Conservation (phyloP, 2,113 vertebrate genomes). For the Dendrocopos noguchii region DNA sequence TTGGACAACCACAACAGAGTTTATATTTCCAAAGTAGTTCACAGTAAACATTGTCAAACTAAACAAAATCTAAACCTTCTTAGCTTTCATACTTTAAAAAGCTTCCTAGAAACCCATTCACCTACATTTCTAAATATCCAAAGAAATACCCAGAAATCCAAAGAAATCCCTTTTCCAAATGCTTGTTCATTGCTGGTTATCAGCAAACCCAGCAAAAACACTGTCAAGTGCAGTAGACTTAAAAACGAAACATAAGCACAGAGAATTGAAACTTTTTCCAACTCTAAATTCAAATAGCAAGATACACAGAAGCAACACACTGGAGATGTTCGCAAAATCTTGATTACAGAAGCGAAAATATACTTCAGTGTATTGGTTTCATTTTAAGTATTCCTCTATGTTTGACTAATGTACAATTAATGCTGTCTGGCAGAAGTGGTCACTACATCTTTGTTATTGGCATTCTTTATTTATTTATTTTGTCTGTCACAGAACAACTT, state of each 20-base stretch:
- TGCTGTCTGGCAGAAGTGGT: not conserved
- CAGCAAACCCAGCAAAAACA: not conserved
- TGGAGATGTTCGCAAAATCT: not conserved
- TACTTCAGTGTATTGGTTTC: not conserved
- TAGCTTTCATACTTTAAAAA: not conserved
- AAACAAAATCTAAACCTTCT: not conserved
- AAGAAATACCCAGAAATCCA: not conserved
- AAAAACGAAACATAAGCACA: not conserved
- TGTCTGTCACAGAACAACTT: not conserved
- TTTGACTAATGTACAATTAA: not conserved
- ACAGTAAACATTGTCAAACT: not conserved
- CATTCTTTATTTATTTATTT: not conserved
- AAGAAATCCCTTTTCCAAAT: not conserved
- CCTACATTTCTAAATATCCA: not conserved
- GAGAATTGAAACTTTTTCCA: not conserved
- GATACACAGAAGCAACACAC: not conserved
- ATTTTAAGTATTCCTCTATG: not conserved
- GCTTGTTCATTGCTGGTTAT: not conserved
- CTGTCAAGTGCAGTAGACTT: not conserved
- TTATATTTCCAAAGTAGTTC: not conserved
- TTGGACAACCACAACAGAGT: not conserved
- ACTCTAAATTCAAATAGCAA: not conserved
- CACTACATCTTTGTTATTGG: not conserved
- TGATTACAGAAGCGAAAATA: conserved; percentile 6
- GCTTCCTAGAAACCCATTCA: not conserved